These are phyloP conservation scores for Scelioninae gen. 1 DNA, from an alignment of 2,888 invertebrate species.

Conservation along the genomic window DNA sequence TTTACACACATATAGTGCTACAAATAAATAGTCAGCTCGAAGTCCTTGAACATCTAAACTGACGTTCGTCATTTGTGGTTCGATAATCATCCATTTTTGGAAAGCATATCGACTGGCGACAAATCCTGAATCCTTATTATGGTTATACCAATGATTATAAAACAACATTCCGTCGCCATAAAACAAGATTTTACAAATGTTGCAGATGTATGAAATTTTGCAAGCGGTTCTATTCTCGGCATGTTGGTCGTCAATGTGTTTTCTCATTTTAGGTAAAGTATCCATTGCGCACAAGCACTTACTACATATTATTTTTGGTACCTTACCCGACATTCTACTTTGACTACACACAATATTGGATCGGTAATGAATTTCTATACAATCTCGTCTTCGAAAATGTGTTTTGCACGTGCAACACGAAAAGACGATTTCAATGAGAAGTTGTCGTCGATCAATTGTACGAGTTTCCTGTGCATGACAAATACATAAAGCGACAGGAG, in stretches of 20 bases:
- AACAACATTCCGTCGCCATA: slow-evolving; percentile 78
- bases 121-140: slow-evolving; percentile 76
- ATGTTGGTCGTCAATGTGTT: slow-evolving; percentile 74
- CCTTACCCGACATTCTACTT: slow-evolving; percentile 70
- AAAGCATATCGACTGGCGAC: slow-evolving; percentile 78
- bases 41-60: slow-evolving; percentile 56
- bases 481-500: slow-evolving; percentile 71
- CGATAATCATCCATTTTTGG: slow-evolving; percentile 74
- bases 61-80: slow-evolving; percentile 39
- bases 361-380: slow-evolving; percentile 79
- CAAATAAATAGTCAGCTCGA: slow-evolving; percentile 74
- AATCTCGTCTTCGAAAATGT: slow-evolving; percentile 77
- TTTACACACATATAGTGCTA: slow-evolving; percentile 79
- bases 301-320: slow-evolving; percentile 77
- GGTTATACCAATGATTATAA: slow-evolving; percentile 78
- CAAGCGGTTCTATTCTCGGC: slow-evolving; percentile 18
- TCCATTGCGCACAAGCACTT: slow-evolving; percentile 74
- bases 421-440: slow-evolving; percentile 80
- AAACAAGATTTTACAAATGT: slow-evolving; percentile 80
- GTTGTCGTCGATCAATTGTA: slow-evolving; percentile 48
- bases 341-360: slow-evolving; percentile 45
- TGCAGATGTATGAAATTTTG: slow-evolving; percentile 77
- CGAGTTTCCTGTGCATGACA: slow-evolving; percentile 75
- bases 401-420: slow-evolving; percentile 77
- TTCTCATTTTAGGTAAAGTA: slow-evolving; percentile 74